These are phyloP conservation scores for Phocides pigmalion DNA, from an alignment of 1,140 invertebrate species.

Conservation along the genomic window DNA sequence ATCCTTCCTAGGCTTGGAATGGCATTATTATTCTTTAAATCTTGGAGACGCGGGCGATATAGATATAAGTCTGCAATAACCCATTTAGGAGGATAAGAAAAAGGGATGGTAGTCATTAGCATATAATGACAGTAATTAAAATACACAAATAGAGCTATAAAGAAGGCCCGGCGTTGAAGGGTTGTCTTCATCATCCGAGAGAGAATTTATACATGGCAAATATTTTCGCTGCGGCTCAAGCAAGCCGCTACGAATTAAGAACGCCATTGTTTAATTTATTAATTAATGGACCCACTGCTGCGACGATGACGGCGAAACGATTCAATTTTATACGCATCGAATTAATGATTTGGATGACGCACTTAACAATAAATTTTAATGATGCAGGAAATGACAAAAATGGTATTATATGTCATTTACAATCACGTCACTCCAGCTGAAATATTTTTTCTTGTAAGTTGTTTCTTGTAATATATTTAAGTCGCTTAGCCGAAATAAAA, in stretches of 20 bases:
- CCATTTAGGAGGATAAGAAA: constrained; percentile 84
- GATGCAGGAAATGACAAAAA: too few species aligned
- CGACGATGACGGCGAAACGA: constrained; percentile 54
- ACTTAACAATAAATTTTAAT: constrained; percentile 25
- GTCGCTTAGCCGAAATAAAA: too few species aligned
- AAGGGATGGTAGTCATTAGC: constrained; percentile 84
- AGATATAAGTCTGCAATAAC: constrained; percentile 80
- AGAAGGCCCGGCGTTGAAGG: constrained; percentile 79
- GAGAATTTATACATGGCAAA: constrained; percentile 82
- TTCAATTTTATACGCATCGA: constrained; percentile 44
- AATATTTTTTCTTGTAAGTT: too few species aligned
- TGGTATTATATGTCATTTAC: too few species aligned
- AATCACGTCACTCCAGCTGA: too few species aligned
- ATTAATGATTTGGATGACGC: constrained; percentile 40
- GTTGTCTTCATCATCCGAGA: constrained; percentile 80
- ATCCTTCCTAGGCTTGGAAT: constrained; percentile 57
- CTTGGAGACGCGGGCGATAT: constrained; percentile 68
- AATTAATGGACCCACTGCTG: constrained; percentile 78
- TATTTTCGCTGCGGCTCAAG: constrained; percentile 76
- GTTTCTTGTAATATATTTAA: too few species aligned
- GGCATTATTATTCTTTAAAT: constrained; percentile 81
- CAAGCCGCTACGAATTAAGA: constrained; percentile 69
- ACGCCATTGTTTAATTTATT: constrained; percentile 81
- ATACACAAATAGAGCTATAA: constrained; percentile 85
- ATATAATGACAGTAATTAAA: constrained; percentile 85